Percentiles rank a stretch among this genome's conserved stretches.
These are phyloP conservation scores for Himalopsyche anomala DNA, from an alignment of 2,888 invertebrate genomes.

Conservation along the genomic window DNA sequence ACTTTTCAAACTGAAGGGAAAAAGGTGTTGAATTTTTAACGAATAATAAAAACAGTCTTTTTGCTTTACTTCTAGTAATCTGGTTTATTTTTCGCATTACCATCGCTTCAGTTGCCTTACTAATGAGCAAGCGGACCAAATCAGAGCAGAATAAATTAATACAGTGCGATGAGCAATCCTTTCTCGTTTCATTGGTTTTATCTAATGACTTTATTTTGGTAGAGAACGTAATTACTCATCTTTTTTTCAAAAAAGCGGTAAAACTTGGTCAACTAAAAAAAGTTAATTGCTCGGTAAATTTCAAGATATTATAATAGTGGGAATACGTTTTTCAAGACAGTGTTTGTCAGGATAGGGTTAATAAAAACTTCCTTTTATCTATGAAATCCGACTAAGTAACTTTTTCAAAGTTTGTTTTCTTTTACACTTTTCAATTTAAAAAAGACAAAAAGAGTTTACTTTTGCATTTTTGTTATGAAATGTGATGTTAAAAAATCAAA, in stretches of 20 bases:
- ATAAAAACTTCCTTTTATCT: too few species aligned
- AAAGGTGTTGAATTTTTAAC: conserved; percentile 20
- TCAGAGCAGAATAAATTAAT: conserved; percentile 30
- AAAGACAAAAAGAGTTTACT: too few species aligned
- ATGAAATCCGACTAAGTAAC: too few species aligned
- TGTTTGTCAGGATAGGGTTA: too few species aligned
- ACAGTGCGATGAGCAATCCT: conserved; percentile 16
- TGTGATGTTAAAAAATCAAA: too few species aligned
- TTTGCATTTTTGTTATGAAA: too few species aligned
- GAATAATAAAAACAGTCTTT: conserved; percentile 8
- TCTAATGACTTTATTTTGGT: conserved; percentile 21
- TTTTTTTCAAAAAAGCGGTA: neutral
- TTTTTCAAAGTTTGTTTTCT: too few species aligned
- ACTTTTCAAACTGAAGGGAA: neutral
- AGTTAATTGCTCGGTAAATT: too few species aligned
- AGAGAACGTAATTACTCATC: conserved; percentile 7
- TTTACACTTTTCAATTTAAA: too few species aligned
- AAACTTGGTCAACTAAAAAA: neutral
- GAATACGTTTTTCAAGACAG: too few species aligned
- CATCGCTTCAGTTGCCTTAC: conserved; percentile 1
- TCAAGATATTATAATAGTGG: too few species aligned
- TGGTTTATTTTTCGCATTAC: conserved; percentile 22
- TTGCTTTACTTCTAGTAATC: conserved; percentile 12
- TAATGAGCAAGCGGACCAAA: conserved; percentile 23
- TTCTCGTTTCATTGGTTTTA: conserved; percentile 29